These are phyloP conservation scores for Rotaria magnacalcarata DNA, from an alignment of 2,888 invertebrate genomes.

Conservation along the genomic window DNA sequence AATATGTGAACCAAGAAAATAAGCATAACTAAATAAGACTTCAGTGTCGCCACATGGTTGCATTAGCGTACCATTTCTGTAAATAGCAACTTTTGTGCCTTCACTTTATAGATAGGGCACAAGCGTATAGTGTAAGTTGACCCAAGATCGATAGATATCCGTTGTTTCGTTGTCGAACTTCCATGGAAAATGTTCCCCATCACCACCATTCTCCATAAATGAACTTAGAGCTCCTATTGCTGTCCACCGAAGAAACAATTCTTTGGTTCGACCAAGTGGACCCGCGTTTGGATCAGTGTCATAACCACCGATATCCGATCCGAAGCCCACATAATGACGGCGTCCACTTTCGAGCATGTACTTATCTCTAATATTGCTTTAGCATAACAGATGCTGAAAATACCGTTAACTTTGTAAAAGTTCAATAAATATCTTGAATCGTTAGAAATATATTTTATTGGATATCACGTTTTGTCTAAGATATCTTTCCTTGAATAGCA, in stretches of 20 bases:
- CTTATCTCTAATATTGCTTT: too few relatives aligned
- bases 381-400: too few relatives aligned
- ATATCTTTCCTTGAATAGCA: too few relatives aligned
- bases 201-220: constrained; percentile 45
- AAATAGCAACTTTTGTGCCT: constrained; percentile 31
- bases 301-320: constrained; percentile 44
- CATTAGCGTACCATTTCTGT: constrained; percentile 14
- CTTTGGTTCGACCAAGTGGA: constrained; percentile 35
- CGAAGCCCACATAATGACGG: constrained; percentile 40
- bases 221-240: constrained; percentile 41
- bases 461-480: too few relatives aligned
- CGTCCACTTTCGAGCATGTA: constrained; percentile 45
- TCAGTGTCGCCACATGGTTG: not conserved
- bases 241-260: constrained; percentile 42
- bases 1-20: constrained; percentile 10
- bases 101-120: constrained; percentile 25
- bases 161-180: constrained; percentile 39
- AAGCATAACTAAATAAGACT: not conserved
- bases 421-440: too few relatives aligned
- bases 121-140: constrained; percentile 36
- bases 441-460: too few relatives aligned
- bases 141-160: constrained; percentile 40
- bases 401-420: too few relatives aligned
- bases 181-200: constrained; percentile 44
- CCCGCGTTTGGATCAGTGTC: not conserved